phyloP scores from a whole-genome alignment of 2,797 vertebrate species.

The Cuculus canorus region DNA sequence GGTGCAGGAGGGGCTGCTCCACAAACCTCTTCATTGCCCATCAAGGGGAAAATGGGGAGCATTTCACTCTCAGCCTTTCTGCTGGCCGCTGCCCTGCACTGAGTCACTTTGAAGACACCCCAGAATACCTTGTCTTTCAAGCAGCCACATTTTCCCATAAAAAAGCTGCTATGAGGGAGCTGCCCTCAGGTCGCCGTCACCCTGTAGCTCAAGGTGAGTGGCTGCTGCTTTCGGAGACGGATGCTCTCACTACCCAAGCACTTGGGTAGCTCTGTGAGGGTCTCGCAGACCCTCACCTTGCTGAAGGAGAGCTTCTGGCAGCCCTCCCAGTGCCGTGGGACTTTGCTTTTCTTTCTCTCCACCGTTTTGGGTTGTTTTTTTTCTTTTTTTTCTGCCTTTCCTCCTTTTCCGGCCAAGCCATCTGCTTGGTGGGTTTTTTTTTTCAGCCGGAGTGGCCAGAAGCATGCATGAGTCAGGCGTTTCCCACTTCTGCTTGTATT shows the following conservation, averaged over 20 bases:
- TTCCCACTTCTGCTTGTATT: constrained; percentile 56
- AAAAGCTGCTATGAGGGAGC: fast-evolving
- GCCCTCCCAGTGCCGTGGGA: fast-evolving
- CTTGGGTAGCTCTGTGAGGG: fast-evolving
- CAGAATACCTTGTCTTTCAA: neutral
- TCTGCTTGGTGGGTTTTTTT: constrained; percentile 53
- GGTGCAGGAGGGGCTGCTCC: neutral
- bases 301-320: neutral
- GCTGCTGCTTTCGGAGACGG: neutral
- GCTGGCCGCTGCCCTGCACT: neutral
- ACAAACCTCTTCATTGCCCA: neutral
- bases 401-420: constrained; percentile 55
- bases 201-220: fast-evolving
- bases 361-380: neutral
- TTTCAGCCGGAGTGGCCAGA: neutral
- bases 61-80: neutral
- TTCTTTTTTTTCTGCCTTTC: neutral
- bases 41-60: fast-evolving
- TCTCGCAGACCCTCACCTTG: fast-evolving
- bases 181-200: fast-evolving
- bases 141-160: neutral
- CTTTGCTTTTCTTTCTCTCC: neutral
- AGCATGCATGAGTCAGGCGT: constrained; percentile 49
- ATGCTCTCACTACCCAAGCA: neutral
- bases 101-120: neutral